Conservation (phyloP, 2,797 vertebrate species). For the Capromys pilorides region DNA sequence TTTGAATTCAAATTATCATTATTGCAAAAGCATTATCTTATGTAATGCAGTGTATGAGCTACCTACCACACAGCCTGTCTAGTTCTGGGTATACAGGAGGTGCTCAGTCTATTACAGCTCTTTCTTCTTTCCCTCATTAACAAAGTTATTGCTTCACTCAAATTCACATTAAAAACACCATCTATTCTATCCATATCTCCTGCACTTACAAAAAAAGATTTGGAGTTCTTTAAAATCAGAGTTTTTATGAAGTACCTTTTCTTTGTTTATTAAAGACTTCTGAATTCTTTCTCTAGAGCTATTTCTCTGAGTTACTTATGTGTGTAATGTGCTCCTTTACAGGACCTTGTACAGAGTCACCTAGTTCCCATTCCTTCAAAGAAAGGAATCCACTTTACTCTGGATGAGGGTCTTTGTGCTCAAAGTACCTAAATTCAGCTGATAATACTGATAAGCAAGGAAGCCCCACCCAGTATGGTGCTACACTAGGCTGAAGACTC, state of each 20-base stretch:
- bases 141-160: background rate
- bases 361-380: background rate
- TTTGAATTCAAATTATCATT: background rate
- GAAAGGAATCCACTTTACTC: background rate
- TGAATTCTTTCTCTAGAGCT: background rate
- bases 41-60: rapidly evolving
- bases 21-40: background rate
- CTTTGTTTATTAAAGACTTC: background rate
- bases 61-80: background rate
- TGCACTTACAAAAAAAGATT: background rate
- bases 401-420: background rate
- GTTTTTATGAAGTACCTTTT: background rate
- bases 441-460: background rate
- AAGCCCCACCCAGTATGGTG: too few relatives aligned
- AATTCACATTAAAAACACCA: too few relatives aligned
- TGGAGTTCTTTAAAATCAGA: background rate
- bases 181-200: background rate
- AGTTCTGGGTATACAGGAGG: background rate
- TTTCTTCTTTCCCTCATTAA: background rate
- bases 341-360: background rate
- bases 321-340: background rate
- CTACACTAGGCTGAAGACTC: rapidly evolving
- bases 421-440: background rate
- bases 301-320: background rate
- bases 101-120: rapidly evolving